Percentiles rank a stretch among this genome's conserved stretches.
phyloP scores from a whole-genome alignment of 2,797 vertebrate genomes.

The Caiman crocodilus region DNA sequence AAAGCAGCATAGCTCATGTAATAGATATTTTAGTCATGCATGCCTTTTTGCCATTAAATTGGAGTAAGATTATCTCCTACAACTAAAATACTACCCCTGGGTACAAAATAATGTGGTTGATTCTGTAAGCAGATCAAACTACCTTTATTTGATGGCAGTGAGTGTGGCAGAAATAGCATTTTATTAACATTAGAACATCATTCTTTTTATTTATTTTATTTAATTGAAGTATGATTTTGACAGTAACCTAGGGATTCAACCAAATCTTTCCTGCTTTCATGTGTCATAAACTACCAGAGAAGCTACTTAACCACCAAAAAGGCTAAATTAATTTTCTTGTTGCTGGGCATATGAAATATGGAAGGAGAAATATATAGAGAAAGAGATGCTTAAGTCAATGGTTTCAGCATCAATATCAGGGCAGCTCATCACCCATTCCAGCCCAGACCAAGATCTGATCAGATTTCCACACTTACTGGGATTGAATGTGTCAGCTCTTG shows the following conservation, averaged over 20 bases:
- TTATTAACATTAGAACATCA: slow-evolving; percentile 72
- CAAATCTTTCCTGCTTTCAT: slow-evolving; percentile 35
- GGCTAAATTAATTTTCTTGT: background rate
- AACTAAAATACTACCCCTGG: slow-evolving; percentile 62
- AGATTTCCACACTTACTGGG: background rate
- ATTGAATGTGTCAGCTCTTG: background rate
- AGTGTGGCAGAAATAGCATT: slow-evolving; percentile 62
- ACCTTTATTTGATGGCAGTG: slow-evolving; percentile 64
- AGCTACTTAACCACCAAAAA: background rate
- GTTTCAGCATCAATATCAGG: background rate
- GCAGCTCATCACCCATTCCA: background rate
- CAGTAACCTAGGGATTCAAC: slow-evolving; percentile 19
- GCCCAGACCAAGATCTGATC: background rate
- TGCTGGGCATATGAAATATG: background rate
- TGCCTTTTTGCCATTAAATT: slow-evolving; percentile 69
- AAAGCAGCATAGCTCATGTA: slow-evolving; percentile 51
- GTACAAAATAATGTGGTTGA: slow-evolving; percentile 75
- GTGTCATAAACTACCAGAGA: background rate
- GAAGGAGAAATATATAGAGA: background rate
- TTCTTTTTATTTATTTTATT: slow-evolving; percentile 59
- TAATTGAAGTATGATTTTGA: slow-evolving; percentile 70
- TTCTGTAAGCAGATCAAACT: slow-evolving; percentile 74
- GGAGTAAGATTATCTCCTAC: slow-evolving; percentile 73
- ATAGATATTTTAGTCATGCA: slow-evolving; percentile 67
- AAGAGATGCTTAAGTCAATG: background rate